A percentile compares a stretch with the other conserved stretches of the same genome.
Evolutionary conservation across 2,113 vertebrate genomes (phyloP).

Genomic region (Macheiramphus alcinus): DNA sequence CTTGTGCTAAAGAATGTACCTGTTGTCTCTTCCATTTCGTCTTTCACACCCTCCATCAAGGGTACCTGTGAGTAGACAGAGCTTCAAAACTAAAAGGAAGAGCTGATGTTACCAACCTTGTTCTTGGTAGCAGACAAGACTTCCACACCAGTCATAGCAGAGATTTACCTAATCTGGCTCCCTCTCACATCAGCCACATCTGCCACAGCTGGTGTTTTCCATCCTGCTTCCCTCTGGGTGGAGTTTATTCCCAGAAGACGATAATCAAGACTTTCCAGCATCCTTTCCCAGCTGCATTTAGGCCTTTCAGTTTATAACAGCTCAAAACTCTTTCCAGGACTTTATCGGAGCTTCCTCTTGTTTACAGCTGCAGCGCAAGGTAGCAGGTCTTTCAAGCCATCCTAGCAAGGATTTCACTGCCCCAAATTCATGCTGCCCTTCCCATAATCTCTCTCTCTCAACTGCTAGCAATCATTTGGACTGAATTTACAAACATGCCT

Average conservation of each 20-base stretch:
- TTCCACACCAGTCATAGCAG: not conserved
- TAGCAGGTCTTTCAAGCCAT: not conserved
- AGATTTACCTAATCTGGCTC: conserved; percentile 22
- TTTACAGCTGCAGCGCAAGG: not conserved
- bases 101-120: not conserved
- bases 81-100: not conserved
- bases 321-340: not conserved
- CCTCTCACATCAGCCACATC: not conserved
- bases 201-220: conserved; percentile 57
- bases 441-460: not conserved
- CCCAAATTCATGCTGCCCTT: not conserved
- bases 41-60: not conserved
- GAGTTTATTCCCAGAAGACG: conserved; percentile 37
- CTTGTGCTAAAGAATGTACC: not conserved
- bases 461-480: not conserved
- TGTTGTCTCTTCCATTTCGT: not conserved
- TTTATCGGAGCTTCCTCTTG: not conserved
- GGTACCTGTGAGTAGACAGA: not conserved
- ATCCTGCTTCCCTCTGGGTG: conserved; percentile 28
- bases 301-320: not conserved
- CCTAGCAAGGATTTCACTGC: not conserved
- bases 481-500: not conserved
- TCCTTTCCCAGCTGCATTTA: not conserved
- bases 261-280: conserved; percentile 26
- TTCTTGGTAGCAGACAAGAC: not conserved